Evolutionary conservation across 2,797 vertebrate species (phyloP).

Genomic region (Pseudomugil tenellus): DNA sequence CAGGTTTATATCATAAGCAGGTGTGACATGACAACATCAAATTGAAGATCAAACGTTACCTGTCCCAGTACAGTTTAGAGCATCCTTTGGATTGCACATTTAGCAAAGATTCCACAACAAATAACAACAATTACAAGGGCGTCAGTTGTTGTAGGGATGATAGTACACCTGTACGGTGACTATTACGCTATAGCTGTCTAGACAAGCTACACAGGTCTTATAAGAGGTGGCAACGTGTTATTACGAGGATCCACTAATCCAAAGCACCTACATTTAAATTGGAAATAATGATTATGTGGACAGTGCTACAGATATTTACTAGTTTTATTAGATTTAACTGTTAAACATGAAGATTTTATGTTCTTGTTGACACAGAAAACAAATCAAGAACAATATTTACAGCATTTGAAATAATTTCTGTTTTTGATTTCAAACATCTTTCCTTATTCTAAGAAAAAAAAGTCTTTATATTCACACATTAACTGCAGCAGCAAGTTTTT

Average conservation of each 20-base stretch:
- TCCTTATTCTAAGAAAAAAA: neutral
- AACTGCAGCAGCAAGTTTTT: too few species aligned
- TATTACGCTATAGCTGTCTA: slow-evolving; percentile 51
- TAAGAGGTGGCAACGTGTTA: slow-evolving; percentile 30
- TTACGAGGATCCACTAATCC: slow-evolving; percentile 49
- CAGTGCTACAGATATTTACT: slow-evolving; percentile 27
- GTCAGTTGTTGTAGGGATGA: slow-evolving; percentile 53
- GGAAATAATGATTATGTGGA: slow-evolving; percentile 42
- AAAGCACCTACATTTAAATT: slow-evolving; percentile 52
- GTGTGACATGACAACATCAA: slow-evolving; percentile 50
- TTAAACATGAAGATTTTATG: slow-evolving; percentile 26
- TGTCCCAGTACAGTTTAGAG: slow-evolving; percentile 39
- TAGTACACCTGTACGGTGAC: slow-evolving; percentile 42
- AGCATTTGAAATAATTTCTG: neutral
- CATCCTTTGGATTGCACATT: slow-evolving; percentile 34
- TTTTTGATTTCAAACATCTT: neutral
- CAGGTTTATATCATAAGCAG: slow-evolving; percentile 25
- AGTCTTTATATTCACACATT: too few species aligned
- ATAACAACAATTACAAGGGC: slow-evolving; percentile 66
- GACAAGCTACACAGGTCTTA: slow-evolving; percentile 32
- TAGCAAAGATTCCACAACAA: slow-evolving; percentile 48
- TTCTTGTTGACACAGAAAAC: slow-evolving; percentile 19
- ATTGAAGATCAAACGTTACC: slow-evolving; percentile 48
- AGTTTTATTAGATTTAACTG: slow-evolving; percentile 24
- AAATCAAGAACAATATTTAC: neutral